Evolutionary conservation across 2,113 vertebrate genomes (phyloP), one percentile per base, ranked within the genome.

Genomic region (Paracanthobrama guichenoti): DNA sequence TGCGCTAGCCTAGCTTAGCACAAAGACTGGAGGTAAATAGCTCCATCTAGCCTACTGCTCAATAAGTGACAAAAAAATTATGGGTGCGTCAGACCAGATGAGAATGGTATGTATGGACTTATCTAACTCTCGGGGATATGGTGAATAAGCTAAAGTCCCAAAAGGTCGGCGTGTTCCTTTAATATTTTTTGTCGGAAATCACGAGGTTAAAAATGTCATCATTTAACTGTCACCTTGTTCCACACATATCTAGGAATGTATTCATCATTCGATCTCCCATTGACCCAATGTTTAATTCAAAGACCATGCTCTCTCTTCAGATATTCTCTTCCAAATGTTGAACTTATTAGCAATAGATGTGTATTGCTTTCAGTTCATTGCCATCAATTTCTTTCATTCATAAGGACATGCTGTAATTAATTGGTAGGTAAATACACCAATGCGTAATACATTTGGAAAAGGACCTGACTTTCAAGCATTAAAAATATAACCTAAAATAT

Each of bases 111-210:
- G n/a, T n/a, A n/a, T n/a, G n/a, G n/a, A n/a, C n/a, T n/a, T n/a
- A n/a, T n/a, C n/a, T n/a, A n/a, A n/a, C n/a, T n/a, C n/a, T n/a
- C n/a, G n/a, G n/a, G n/a, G n/a, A n/a, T n/a, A n/a, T n/a, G n/a
- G n/a, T n/a, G n/a, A n/a, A n/a, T n/a, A n/a, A n/a, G n/a, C n/a
- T n/a, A n/a, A n/a, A n/a, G n/a, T n/a, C n/a, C n/a, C n/a, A n/a
- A n/a, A n/a, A n/a, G n/a, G n/a, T n/a, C n/a, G n/a, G n/a, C n/a
- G n/a, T n/a, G n/a, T 86, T 66, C 85, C 76, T 73, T 82, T 39
- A 7, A 87, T 84, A 50, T 81, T 84, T 91, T 88, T 92, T 90
- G 85, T 91, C 89, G 88, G 73, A 84, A 44, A 79, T 91, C 90
- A 69, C 10, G 2, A 67, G 9, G 26, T 69, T 69, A 81, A 81